Conservation (phyloP, 2,113 vertebrate species). For the Garra rufa region DNA sequence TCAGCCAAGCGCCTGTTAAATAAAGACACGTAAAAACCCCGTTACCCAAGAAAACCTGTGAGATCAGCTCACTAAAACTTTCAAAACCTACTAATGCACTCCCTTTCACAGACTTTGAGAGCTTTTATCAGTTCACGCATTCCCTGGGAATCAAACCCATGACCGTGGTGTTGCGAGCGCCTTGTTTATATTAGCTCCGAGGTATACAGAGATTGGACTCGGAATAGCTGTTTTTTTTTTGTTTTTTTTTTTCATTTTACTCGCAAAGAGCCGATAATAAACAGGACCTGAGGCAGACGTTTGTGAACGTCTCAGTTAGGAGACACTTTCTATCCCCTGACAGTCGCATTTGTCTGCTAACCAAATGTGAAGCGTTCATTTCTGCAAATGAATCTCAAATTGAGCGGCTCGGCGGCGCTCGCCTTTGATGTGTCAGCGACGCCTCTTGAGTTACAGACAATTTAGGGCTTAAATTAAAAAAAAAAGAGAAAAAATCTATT, state of each 20-base stretch:
- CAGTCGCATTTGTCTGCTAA: not conserved
- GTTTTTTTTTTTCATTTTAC: not conserved
- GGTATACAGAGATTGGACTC: not conserved
- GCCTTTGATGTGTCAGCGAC: constrained; percentile 38
- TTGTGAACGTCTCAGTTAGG: not conserved
- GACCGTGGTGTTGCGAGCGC: not conserved
- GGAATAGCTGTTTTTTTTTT: too few relatives aligned
- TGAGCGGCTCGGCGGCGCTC: constrained; percentile 10
- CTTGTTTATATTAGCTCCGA: not conserved
- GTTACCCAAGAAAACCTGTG: not conserved
- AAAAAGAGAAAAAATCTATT: constrained; percentile 39
- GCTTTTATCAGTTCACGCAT: not conserved
- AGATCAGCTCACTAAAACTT: not conserved
- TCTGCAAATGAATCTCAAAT: constrained; percentile 23
- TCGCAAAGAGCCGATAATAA: not conserved
- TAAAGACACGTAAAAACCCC: not conserved
- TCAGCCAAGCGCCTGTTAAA: not conserved
- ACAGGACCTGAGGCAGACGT: not conserved
- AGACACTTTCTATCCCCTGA: not conserved
- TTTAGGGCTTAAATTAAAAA: not conserved
- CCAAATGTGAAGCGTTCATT: constrained; percentile 12
- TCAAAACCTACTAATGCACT: not conserved
- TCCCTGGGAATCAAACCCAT: constrained; percentile 4
- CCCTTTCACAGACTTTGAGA: not conserved
- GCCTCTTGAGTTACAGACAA: constrained; percentile 33